Evolutionary conservation across 2,797 vertebrate species (phyloP).

Genomic region (Clarias laeviceps): DNA sequence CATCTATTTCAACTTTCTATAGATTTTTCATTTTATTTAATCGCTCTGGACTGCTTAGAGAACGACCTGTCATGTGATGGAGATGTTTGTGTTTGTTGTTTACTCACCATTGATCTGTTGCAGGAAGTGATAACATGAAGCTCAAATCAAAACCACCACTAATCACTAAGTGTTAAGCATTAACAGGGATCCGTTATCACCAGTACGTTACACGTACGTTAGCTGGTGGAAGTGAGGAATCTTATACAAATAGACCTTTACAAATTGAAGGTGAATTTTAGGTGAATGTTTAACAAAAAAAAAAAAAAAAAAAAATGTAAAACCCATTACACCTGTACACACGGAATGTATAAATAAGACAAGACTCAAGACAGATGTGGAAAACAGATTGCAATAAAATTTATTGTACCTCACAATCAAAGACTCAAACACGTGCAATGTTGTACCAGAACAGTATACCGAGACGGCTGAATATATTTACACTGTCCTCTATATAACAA

Average conservation of each 20-base stretch:
- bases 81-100: neutral
- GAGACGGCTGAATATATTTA: constrained; percentile 80
- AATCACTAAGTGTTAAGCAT: neutral
- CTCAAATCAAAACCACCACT: neutral
- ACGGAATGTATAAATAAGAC: neutral
- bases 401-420: constrained; percentile 77
- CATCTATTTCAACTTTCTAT: neutral
- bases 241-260: neutral
- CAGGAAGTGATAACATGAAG: neutral
- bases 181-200: neutral
- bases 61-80: neutral
- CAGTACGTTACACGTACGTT: too few relatives aligned
- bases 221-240: neutral
- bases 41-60: too few relatives aligned
- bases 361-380: constrained; percentile 28
- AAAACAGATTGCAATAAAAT: constrained; percentile 78
- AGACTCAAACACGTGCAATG: constrained; percentile 77
- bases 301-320: too few relatives aligned
- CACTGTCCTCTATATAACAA: constrained; percentile 82
- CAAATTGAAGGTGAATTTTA: neutral
- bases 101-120: neutral
- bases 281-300: neutral
- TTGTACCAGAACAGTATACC: constrained; percentile 75
- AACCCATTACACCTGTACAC: neutral
- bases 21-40: neutral